phyloP scores from a whole-genome alignment of 2,113 vertebrate species.

The Emberiza fucata region DNA sequence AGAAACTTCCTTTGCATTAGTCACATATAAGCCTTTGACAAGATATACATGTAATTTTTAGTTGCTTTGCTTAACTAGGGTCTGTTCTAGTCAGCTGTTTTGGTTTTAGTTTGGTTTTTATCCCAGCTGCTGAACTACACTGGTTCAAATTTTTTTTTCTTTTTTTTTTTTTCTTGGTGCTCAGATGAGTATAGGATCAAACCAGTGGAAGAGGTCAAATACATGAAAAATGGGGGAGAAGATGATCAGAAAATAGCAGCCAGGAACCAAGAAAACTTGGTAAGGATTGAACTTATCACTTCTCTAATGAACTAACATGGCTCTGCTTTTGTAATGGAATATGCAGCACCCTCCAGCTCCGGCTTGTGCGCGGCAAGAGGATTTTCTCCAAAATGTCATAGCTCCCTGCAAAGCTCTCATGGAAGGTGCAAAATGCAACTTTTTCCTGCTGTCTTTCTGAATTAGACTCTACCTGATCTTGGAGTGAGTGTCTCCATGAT shows the following conservation, averaged over 20 bases:
- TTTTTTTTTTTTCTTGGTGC: slow-evolving; percentile 4
- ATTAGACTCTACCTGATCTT: slow-evolving; percentile 42
- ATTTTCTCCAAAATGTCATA: slow-evolving; percentile 27
- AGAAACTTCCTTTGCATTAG: not conserved
- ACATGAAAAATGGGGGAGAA: slow-evolving; percentile 83
- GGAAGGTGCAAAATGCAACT: not conserved
- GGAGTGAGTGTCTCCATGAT: not conserved
- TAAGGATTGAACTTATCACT: slow-evolving; percentile 63
- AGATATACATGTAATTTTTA: not conserved
- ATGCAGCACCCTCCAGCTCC: not conserved
- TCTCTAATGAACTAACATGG: slow-evolving; percentile 38
- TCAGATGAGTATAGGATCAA: slow-evolving; percentile 97
- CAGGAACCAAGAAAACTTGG: slow-evolving; percentile 84
- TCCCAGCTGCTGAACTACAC: slow-evolving; percentile 19
- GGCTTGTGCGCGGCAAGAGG: not conserved
- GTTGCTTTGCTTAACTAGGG: slow-evolving; percentile 19
- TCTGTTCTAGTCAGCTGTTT: slow-evolving; percentile 32
- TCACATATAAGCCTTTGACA: not conserved
- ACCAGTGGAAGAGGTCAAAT: slow-evolving; percentile 93
- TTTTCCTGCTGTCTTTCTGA: slow-evolving; percentile 54
- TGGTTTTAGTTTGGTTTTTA: slow-evolving; percentile 15
- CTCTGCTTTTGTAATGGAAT: slow-evolving; percentile 38
- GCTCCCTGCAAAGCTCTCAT: slow-evolving; percentile 42
- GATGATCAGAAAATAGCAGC: slow-evolving; percentile 81
- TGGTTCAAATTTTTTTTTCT: slow-evolving; percentile 15